These are phyloP conservation scores for Metalampra italica DNA, from an alignment of 2,888 invertebrate genomes.

Conservation along the genomic window DNA sequence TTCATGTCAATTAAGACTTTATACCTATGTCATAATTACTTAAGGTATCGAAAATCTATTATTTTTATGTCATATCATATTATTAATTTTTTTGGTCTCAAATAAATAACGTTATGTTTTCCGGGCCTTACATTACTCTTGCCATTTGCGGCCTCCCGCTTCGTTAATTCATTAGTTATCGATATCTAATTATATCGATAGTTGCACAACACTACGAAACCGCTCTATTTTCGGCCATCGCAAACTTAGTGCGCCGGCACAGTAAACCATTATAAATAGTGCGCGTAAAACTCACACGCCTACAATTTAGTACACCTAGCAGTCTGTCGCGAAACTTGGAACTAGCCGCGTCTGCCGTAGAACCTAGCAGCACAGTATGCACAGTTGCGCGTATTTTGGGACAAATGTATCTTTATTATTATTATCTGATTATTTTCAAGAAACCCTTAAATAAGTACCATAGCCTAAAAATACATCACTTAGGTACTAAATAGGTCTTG, in stretches of 20 bases:
- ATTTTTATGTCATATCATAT: too few relatives aligned
- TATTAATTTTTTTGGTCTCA: too few relatives aligned
- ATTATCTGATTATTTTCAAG: too few relatives aligned
- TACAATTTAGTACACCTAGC: slow-evolving; percentile 31
- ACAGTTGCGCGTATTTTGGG: background rate
- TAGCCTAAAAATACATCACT: too few relatives aligned
- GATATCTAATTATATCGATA: slow-evolving; percentile 5
- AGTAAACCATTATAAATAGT: slow-evolving; percentile 55
- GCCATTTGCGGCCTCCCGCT: background rate
- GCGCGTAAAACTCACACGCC: slow-evolving; percentile 21
- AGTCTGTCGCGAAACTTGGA: slow-evolving; percentile 27
- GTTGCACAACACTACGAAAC: slow-evolving; percentile 18
- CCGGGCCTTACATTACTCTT: too few relatives aligned
- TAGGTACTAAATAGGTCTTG: too few relatives aligned
- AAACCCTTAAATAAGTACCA: too few relatives aligned
- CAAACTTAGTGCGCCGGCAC: slow-evolving; percentile 45
- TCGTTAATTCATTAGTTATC: slow-evolving; percentile 1
- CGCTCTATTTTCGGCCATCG: slow-evolving; percentile 37
- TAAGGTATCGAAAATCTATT: too few relatives aligned
- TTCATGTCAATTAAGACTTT: too few relatives aligned
- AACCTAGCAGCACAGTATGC: too few relatives aligned
- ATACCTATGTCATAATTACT: too few relatives aligned
- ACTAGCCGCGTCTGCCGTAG: slow-evolving; percentile 13
- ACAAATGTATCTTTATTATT: background rate
- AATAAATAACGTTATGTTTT: too few relatives aligned